phyloP scores from a whole-genome alignment of 2,113 vertebrate species.

The Willisornis vidua region DNA sequence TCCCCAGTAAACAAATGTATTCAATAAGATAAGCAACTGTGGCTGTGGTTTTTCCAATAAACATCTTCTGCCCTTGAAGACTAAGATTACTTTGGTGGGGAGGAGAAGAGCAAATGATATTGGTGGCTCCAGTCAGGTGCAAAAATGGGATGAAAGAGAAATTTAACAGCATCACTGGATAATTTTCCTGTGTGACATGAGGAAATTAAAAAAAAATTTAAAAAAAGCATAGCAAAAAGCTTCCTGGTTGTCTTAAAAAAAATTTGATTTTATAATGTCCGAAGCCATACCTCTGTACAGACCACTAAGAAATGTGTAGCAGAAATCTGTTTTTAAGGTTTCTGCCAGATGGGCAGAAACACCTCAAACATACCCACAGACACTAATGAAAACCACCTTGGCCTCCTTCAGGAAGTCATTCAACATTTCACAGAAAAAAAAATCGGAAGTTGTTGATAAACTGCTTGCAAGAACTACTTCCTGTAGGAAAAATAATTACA shows the following conservation, averaged over 20 bases:
- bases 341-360: constrained; percentile 47
- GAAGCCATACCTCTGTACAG: not conserved
- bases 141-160: not conserved
- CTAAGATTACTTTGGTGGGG: not conserved
- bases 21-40: not conserved
- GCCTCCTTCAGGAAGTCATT: constrained; percentile 78
- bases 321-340: constrained; percentile 3
- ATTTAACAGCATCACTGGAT: not conserved
- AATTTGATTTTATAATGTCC: not conserved
- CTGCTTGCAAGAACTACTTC: constrained; percentile 76
- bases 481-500: constrained; percentile 77
- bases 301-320: not conserved
- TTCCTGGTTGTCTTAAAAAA: not conserved
- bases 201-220: not conserved
- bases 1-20: not conserved
- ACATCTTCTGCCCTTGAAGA: not conserved
- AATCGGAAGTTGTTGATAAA: constrained; percentile 83
- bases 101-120: not conserved
- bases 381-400: constrained; percentile 64
- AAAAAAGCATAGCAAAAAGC: not conserved
- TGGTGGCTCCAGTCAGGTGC: not conserved
- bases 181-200: not conserved
- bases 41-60: not conserved
- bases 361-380: constrained; percentile 62
- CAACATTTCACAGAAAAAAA: constrained; percentile 70